Evolutionary conservation across 2,113 vertebrate species (phyloP).

Genomic region (Ovis canadensis): DNA sequence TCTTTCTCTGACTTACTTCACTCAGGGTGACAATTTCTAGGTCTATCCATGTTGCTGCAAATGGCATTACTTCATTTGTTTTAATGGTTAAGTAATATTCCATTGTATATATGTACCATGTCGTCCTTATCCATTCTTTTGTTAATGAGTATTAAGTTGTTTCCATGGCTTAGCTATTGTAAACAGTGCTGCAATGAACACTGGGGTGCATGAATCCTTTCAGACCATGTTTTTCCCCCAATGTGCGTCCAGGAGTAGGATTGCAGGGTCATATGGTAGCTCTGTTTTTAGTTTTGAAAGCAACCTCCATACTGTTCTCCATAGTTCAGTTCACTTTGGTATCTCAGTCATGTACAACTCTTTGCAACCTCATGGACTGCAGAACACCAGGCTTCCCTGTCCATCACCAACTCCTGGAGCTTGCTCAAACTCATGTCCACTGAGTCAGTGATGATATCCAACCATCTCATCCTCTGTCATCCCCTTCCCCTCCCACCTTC

Average conservation of each 20-base stretch:
- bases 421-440: too few species aligned
- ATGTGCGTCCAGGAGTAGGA: background rate
- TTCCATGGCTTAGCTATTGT: background rate
- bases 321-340: too few species aligned
- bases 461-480: too few species aligned
- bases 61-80: background rate
- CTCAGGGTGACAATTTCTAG: background rate
- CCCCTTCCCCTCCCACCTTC: too few species aligned
- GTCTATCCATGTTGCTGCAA: background rate
- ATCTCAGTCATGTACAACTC: accelerated
- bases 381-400: too few species aligned
- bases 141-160: background rate
- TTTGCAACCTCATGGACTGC: too few species aligned
- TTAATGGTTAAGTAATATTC: background rate
- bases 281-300: background rate
- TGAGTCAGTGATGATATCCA: too few species aligned
- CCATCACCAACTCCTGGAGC: too few species aligned
- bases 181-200: background rate
- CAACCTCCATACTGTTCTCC: background rate
- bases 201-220: background rate
- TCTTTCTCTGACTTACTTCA: background rate
- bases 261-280: background rate
- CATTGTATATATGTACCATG: background rate
- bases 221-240: background rate
- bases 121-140: background rate